phyloP scores from a whole-genome alignment of 2,888 invertebrate species.

The Xestia ashworthii region DNA sequence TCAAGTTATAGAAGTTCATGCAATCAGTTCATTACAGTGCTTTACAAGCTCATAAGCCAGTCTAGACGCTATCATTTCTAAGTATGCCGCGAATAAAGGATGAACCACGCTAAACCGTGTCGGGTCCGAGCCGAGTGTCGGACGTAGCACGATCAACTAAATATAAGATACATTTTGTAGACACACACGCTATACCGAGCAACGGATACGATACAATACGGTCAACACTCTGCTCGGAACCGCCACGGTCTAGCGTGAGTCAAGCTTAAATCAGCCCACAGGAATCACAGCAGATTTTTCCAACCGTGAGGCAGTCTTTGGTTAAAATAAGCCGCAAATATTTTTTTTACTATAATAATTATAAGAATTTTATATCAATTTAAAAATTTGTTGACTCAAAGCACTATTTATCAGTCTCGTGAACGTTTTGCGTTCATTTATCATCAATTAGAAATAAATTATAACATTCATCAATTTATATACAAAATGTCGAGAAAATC shows the following conservation, averaged over 20 bases:
- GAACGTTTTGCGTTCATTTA: conserved; percentile 75
- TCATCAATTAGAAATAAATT: conserved; percentile 76
- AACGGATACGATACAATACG: too few species aligned
- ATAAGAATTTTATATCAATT: conserved; percentile 60
- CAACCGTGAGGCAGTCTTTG: conserved; percentile 75
- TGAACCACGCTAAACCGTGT: too few species aligned
- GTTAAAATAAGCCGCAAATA: conserved; percentile 71
- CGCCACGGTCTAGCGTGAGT: too few species aligned
- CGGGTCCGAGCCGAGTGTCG: too few species aligned
- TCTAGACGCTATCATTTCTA: conserved; percentile 30
- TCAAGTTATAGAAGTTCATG: conserved; percentile 42
- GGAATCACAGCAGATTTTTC: conserved; percentile 48
- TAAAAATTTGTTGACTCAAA: conserved; percentile 70
- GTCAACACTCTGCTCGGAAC: too few species aligned
- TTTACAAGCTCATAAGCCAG: conserved; percentile 9
- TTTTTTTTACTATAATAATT: conserved; percentile 57
- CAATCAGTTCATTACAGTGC: conserved; percentile 47
- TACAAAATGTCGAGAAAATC: conserved; percentile 68
- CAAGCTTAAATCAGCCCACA: background rate
- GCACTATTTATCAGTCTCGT: conserved; percentile 80
- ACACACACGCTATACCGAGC: too few species aligned
- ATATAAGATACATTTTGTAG: too few species aligned
- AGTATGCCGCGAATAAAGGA: conserved; percentile 11
- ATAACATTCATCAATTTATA: conserved; percentile 71
- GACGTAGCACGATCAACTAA: too few species aligned